Base-by-base conservation (phyloP, 2,888 invertebrate genomes). In the Alloplasta piceator region DNA sequence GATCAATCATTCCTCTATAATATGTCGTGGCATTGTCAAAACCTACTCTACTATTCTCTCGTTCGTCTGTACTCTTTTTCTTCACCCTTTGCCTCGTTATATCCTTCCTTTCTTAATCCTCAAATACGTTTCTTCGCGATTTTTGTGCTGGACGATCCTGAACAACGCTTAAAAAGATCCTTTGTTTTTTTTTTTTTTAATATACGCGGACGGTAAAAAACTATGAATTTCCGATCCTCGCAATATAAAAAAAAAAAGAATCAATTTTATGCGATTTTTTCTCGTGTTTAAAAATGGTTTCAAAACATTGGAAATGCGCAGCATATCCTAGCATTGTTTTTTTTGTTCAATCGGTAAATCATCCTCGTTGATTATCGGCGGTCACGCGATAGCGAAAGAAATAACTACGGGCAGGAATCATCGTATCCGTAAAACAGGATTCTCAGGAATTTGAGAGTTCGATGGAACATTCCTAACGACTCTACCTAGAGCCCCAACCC, bases 121-220 rank as follows among this genome's bases (percentile, higher is more conserved):
- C 58, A 74, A 81, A 80, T 78, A 82, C 82, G 78, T 83, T 81
- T 75, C 71, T 64, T 64, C 78, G 77, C 81, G 77, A 75, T 85
- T 84, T 85, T 84, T 85, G 85, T 84, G 84, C 82, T 78, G 77
- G 75, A 77, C 66, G 78, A 81, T 78, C 74, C 70, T 82, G 38
- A 74, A 75, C 60, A 64, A 68, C 77, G 60, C 66, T 26, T 26
- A 26, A 26, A 26, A 26, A 26, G 26, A 26, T 26, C 26, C 26
- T 2, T n/a, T n/a, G 79, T 78, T 55, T 58, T 39, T 39, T 55
- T 46, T 70, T 38, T 39, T 68, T 61, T 67, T 12, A 56, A 41
- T 64, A 26, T 38, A 50, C 48, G 66, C 41, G 58, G 72, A 43
- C 41, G 38, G 16, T 50, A 71, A 64, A 26, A 43, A 38, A 56